Conservation (phyloP, 2,797 vertebrate genomes). For the Brachyalestes nurse region DNA sequence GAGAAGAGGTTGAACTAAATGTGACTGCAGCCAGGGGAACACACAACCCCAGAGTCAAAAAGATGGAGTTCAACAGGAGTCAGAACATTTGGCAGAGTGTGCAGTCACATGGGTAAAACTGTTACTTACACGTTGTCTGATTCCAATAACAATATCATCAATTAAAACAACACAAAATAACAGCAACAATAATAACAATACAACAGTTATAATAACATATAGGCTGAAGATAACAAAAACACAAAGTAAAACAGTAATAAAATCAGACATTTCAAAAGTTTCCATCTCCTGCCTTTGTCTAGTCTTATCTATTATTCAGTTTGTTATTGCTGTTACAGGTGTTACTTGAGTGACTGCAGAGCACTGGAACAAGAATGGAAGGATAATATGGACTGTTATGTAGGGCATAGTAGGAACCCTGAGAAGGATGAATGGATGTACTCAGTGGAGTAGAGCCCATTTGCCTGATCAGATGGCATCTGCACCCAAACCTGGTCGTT, state of each 20-base stretch:
- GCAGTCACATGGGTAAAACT: conserved; percentile 80
- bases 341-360: conserved; percentile 66
- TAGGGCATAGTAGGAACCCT: conserved; percentile 96
- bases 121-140: conserved; percentile 75
- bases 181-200: conserved; percentile 73
- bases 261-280: conserved; percentile 74
- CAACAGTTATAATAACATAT: conserved; percentile 81
- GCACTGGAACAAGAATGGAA: conserved; percentile 62
- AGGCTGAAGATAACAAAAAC: conserved; percentile 70
- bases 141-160: conserved; percentile 75
- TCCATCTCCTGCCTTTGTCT: conserved; percentile 73
- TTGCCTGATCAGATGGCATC: conserved; percentile 99
- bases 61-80: conserved; percentile 66
- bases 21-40: conserved; percentile 72
- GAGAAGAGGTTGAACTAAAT: conserved; percentile 37
- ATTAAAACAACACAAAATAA: conserved; percentile 70
- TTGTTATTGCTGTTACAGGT: conserved; percentile 67
- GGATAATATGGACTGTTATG: conserved; percentile 83
- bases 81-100: conserved; percentile 72
- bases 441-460: conserved; percentile 96
- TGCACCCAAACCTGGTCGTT: conserved; percentile 98
- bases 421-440: conserved; percentile 99
- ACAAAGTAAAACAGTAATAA: conserved; percentile 69
- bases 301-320: conserved; percentile 71
- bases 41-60: conserved; percentile 58